These are phyloP conservation scores for Nyleta sp. DNA, from an alignment of 2,888 invertebrate species.

Conservation along the genomic window DNA sequence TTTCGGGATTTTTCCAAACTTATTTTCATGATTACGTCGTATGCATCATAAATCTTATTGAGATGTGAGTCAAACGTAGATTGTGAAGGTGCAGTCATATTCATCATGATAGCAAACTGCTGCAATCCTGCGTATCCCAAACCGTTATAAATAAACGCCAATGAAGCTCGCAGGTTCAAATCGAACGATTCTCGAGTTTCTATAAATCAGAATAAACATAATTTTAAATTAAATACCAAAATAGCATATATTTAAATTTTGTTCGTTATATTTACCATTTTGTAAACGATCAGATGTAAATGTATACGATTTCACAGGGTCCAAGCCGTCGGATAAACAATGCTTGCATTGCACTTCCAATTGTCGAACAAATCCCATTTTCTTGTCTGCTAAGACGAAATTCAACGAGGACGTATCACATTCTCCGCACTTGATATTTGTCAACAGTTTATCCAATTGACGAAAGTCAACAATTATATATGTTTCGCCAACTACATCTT, in stretches of 20 bases:
- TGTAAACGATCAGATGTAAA: conserved; percentile 10
- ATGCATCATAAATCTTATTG: conserved; percentile 12
- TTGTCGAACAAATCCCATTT: conserved; percentile 9
- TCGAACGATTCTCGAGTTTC: not conserved
- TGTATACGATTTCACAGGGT: conserved; percentile 7
- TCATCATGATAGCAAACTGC: conserved; percentile 23
- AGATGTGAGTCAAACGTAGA: conserved; percentile 19
- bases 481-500: conserved; percentile 6
- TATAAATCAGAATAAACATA: too few species aligned
- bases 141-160: conserved; percentile 27
- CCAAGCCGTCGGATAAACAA: not conserved
- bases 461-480: conserved; percentile 23
- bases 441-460: conserved; percentile 17
- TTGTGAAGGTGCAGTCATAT: conserved; percentile 21
- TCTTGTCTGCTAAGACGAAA: not conserved
- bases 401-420: conserved; percentile 1
- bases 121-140: conserved; percentile 23
- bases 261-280: not conserved
- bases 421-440: conserved; percentile 2
- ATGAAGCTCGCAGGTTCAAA: conserved; percentile 21
- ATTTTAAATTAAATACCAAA: too few species aligned
- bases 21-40: conserved; percentile 10
- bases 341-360: conserved; percentile 3
- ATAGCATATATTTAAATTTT: too few species aligned
- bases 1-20: conserved; percentile 20